A percentile compares a stretch with the other conserved stretches of the same genome.
Conservation (phyloP, 2,888 invertebrate genomes). For the Drosophila aldrichi region DNA sequence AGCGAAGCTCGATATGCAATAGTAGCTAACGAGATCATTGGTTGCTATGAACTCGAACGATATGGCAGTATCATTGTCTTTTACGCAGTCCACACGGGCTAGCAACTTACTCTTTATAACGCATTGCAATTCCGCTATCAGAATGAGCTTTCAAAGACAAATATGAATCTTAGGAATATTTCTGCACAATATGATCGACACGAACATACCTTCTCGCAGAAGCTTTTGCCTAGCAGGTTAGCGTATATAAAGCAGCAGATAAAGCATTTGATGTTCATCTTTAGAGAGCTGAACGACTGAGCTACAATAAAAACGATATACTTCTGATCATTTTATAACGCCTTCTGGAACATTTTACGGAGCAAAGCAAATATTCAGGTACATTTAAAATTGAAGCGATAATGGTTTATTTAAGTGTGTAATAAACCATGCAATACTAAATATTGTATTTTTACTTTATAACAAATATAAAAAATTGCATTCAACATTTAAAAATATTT, state of each 20-base stretch:
- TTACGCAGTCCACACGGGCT: slow-evolving; percentile 17
- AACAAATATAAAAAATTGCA: background rate
- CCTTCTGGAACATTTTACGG: too few relatives aligned
- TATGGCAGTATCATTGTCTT: background rate
- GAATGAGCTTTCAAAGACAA: slow-evolving; percentile 2
- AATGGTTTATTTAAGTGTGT: background rate
- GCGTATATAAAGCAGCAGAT: background rate
- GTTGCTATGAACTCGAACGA: slow-evolving; percentile 15
- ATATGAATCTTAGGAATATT: background rate
- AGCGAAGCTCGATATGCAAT: slow-evolving; percentile 11
- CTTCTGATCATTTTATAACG: too few relatives aligned
- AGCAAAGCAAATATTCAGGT: background rate
- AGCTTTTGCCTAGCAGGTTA: too few relatives aligned
- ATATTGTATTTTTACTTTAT: background rate
- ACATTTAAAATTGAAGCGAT: background rate
- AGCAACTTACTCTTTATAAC: background rate
- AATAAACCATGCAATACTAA: background rate
- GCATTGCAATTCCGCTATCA: slow-evolving; percentile 38
- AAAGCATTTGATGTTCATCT: too few relatives aligned
- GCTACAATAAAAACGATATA: too few relatives aligned
- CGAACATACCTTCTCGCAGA: background rate
- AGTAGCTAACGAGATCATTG: background rate
- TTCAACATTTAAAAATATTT: background rate
- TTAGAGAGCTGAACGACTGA: too few relatives aligned
- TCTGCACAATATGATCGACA: too few relatives aligned